Evolutionary conservation across 1,140 invertebrate genomes (phyloP).

Genomic region (Aphaenogaster floridana): DNA sequence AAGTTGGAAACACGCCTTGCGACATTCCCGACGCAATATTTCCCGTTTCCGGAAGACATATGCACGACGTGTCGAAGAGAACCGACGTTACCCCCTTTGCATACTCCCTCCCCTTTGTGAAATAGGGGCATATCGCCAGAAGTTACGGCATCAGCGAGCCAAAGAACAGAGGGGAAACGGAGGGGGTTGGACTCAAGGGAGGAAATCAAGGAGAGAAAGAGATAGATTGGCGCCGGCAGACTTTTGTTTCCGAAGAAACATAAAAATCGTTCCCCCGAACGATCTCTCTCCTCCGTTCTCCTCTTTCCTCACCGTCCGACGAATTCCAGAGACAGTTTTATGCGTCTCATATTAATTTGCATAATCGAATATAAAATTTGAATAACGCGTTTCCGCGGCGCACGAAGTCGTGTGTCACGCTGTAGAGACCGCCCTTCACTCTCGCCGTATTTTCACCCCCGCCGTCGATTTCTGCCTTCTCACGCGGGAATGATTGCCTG

Average conservation of each 20-base stretch:
- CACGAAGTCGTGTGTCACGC: constrained; percentile 78
- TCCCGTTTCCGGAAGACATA: constrained; percentile 78
- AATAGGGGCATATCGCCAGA: constrained; percentile 66
- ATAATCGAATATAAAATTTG: constrained; percentile 87
- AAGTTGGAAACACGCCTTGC: constrained; percentile 47
- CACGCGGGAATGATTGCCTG: constrained; percentile 21
- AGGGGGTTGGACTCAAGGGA: constrained; percentile 47
- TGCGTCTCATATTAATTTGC: constrained; percentile 86
- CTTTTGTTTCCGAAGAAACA: constrained; percentile 85
- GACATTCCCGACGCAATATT: constrained; percentile 72
- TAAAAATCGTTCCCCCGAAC: constrained; percentile 80
- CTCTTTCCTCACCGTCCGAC: constrained; percentile 46
- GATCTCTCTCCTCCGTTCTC: neutral
- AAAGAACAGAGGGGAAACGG: constrained; percentile 10
- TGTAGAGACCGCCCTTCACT: constrained; percentile 30
- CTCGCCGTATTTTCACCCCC: constrained; percentile 20
- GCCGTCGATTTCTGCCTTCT: constrained; percentile 5
- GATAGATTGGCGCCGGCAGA: constrained; percentile 82
- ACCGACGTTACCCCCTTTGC: constrained; percentile 40
- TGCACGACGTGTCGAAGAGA: constrained; percentile 75
- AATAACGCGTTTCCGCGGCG: constrained; percentile 80
- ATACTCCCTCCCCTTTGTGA: neutral
- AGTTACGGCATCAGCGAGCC: constrained; percentile 67
- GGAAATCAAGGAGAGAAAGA: constrained; percentile 68
- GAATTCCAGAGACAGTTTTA: constrained; percentile 83